A percentile compares a stretch with the other conserved stretches of the same genome.
phyloP scores from a whole-genome alignment of 2,797 vertebrate species.

The Morelia viridis region DNA sequence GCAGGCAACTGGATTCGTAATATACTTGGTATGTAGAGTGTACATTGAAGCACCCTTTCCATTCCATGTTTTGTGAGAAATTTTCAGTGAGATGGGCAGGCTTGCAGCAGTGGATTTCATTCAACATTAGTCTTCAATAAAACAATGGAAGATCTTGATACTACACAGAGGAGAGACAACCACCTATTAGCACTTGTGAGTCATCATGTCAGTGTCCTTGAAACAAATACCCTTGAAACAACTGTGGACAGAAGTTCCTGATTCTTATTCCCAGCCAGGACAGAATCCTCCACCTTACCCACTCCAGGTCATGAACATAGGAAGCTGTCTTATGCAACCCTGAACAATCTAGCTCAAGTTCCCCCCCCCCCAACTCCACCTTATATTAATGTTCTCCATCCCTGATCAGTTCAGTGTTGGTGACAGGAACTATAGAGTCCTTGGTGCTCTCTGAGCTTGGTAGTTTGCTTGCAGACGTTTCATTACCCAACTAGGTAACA shows the following conservation, averaged over 20 bases:
- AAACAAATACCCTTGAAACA: neutral
- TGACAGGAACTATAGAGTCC: neutral
- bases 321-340: neutral
- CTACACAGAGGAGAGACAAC: neutral
- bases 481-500: neutral
- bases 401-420: neutral
- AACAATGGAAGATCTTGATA: neutral
- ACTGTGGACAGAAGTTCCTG: neutral
- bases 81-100: conserved; percentile 6
- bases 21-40: conserved; percentile 13
- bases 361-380: neutral
- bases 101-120: neutral
- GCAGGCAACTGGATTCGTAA: neutral
- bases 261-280: neutral
- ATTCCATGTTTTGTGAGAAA: neutral
- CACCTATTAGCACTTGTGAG: neutral
- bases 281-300: neutral
- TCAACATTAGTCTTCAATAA: neutral
- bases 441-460: neutral
- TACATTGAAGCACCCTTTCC: neutral
- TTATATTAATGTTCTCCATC: neutral
- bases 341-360: neutral
- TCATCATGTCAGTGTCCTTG: neutral
- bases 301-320: neutral
- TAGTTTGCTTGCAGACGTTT: neutral